Evolutionary conservation across 2,888 invertebrate species (phyloP), one percentile per base, ranked within the genome.

Genomic region (Plebejus anna): DNA sequence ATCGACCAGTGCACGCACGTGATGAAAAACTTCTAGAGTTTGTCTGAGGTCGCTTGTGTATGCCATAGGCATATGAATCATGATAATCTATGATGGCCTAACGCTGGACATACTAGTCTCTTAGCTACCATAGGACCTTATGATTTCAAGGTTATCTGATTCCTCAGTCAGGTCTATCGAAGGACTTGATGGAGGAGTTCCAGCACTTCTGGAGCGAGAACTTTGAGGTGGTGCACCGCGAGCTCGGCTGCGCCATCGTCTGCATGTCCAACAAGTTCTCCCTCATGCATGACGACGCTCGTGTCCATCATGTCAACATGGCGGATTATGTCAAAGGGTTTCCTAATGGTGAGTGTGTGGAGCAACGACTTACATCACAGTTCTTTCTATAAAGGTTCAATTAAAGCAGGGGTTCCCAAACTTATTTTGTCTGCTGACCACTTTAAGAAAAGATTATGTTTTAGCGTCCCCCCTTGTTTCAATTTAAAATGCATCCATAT

Each of bases 221-320:
- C 77, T 94, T 92, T 80, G 90, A 92, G 77, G 88, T 93, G 79
- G 91, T 91, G 55, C 91, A 93, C 82, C 88, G 93, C 1, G 93
- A 94, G 85, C 86, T 94, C 72, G 93, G 93, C 82, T 94, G 93
- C 78, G 92, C 93, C 78, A 87, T 93, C 83, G 90, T 93, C 83
- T 94, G 93, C 85, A 93, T 94, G 93, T 90, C 90, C 81, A 89
- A 92, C 83, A 92, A 92, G 86, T 91, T 93, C 82, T 86, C 88
- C 0, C 83, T 94, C 66, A 81, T 94, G 84, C 84, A 92, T 75
- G 92, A 91, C 0, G 91, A 93, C 78, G 83, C 87, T n/a, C 84
- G 89, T 77, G 90, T 93, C 81, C 92, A 94, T 61, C 93, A 92
- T 77, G 82, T 85, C 77, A 94, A 92, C 80, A 92, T 93, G 92